Conservation (phyloP, 37 sponge, comb jelly and placozoan species). For the Aplysina aerophoba region DNA sequence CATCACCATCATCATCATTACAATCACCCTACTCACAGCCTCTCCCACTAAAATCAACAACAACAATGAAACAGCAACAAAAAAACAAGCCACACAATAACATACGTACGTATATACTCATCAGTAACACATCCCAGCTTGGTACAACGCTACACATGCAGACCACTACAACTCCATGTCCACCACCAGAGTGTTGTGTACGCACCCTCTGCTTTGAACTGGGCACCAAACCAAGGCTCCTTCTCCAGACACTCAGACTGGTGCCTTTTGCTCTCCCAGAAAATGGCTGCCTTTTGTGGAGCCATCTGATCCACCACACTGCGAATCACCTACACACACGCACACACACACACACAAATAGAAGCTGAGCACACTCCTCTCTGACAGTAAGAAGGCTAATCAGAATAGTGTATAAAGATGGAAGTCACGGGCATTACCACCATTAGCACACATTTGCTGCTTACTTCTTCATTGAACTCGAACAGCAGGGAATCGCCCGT, state of each 20-base stretch:
- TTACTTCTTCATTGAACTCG: slow-evolving; percentile 67
- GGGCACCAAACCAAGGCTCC: slow-evolving; percentile 73
- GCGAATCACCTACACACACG: slow-evolving; percentile 36
- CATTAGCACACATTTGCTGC: neutral
- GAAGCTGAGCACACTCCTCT: too few relatives aligned
- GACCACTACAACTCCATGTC: neutral
- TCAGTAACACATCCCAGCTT: too few relatives aligned
- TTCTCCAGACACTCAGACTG: slow-evolving; percentile 14
- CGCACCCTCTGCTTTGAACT: slow-evolving; percentile 54
- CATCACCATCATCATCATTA: too few relatives aligned
- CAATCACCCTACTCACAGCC: too few relatives aligned
- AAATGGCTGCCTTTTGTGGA: slow-evolving; percentile 39
- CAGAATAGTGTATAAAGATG: neutral
- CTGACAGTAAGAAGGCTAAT: neutral
- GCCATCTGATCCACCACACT: slow-evolving; percentile 30
- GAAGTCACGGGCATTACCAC: neutral
- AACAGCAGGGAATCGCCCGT: slow-evolving; percentile 64
- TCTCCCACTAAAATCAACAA: too few relatives aligned
- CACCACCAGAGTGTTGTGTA: neutral
- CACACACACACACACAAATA: too few relatives aligned
- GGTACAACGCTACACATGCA: too few relatives aligned
- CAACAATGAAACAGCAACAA: too few relatives aligned
- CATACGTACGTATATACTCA: too few relatives aligned
- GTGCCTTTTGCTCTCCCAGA: slow-evolving; percentile 40
- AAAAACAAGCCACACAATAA: too few relatives aligned